Evolutionary conservation across 1,140 invertebrate species (phyloP).

Genomic region (Drosophila seguyi): DNA sequence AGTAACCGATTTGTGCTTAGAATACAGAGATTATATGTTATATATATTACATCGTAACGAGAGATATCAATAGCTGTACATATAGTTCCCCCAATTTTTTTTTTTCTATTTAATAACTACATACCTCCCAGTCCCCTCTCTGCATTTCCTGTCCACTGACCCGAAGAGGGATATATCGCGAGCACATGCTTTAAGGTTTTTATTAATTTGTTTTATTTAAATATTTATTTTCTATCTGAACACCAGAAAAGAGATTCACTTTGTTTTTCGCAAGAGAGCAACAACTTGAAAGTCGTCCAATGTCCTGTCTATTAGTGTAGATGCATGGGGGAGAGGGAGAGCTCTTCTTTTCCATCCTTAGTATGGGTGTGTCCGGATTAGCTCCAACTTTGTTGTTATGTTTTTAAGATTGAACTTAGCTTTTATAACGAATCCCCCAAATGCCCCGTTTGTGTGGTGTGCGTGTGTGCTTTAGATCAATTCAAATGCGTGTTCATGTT

Average conservation of each 20-base stretch:
- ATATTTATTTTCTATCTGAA: constrained; percentile 4
- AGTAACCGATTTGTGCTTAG: constrained; percentile 27
- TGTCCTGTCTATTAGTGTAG: constrained; percentile 61
- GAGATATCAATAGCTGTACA: constrained; percentile 10
- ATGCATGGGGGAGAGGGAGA: not conserved
- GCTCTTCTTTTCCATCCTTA: constrained; percentile 6
- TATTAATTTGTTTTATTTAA: not conserved
- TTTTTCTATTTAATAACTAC: not conserved
- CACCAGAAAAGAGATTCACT: not conserved
- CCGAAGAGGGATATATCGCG: not conserved
- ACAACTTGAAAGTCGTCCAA: constrained; percentile 1
- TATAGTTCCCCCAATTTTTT: not conserved
- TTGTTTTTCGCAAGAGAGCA: not conserved
- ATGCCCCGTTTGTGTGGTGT: not conserved
- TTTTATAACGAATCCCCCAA: constrained; percentile 27
- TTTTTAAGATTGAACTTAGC: constrained; percentile 67
- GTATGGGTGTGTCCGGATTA: not conserved
- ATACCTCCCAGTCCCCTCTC: constrained; percentile 8
- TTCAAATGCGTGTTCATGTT: constrained; percentile 13
- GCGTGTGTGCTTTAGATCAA: constrained; percentile 21
- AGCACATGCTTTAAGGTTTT: not conserved
- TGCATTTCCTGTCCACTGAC: constrained; percentile 3
- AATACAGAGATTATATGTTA: constrained; percentile 32
- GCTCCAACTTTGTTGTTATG: constrained; percentile 68
- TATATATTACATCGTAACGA: constrained; percentile 4